A percentile compares a stretch with the other conserved stretches of the same genome.
phyloP scores from a whole-genome alignment of 2,888 invertebrate genomes.

The Erebia ligea region DNA sequence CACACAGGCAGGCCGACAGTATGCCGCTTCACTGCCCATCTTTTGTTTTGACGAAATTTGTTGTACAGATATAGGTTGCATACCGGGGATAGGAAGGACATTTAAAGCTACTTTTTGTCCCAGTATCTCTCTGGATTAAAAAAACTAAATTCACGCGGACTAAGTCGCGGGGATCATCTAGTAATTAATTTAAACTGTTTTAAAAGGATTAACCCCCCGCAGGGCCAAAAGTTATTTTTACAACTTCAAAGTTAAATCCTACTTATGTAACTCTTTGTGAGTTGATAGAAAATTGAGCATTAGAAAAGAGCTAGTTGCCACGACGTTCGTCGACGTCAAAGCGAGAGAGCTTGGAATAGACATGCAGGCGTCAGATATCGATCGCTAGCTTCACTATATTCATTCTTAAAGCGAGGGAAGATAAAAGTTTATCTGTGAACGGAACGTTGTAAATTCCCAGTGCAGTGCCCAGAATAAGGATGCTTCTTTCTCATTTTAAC shows the following conservation, averaged over 20 bases:
- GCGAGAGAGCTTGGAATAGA: background rate
- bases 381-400: constrained; percentile 8
- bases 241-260: background rate
- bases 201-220: background rate
- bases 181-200: too few species aligned
- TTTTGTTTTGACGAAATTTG: too few species aligned
- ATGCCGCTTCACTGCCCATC: too few species aligned
- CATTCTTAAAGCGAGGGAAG: constrained; percentile 9
- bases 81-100: too few species aligned
- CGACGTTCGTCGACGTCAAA: constrained; percentile 15
- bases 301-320: background rate
- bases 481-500: background rate
- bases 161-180: too few species aligned
- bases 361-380: constrained; percentile 9
- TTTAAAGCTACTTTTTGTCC: too few species aligned
- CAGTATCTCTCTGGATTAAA: too few species aligned
- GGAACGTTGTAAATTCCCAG: constrained; percentile 1
- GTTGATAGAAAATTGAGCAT: constrained; percentile 10
- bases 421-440: constrained; percentile 12
- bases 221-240: background rate
- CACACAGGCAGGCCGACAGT: too few species aligned
- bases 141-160: too few species aligned
- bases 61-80: too few species aligned
- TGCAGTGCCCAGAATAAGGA: background rate
- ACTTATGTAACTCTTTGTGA: background rate